Evolutionary conservation across 2,888 invertebrate species (phyloP), one percentile per base, ranked within the genome.

Genomic region (Leptopilina drosophilae): DNA sequence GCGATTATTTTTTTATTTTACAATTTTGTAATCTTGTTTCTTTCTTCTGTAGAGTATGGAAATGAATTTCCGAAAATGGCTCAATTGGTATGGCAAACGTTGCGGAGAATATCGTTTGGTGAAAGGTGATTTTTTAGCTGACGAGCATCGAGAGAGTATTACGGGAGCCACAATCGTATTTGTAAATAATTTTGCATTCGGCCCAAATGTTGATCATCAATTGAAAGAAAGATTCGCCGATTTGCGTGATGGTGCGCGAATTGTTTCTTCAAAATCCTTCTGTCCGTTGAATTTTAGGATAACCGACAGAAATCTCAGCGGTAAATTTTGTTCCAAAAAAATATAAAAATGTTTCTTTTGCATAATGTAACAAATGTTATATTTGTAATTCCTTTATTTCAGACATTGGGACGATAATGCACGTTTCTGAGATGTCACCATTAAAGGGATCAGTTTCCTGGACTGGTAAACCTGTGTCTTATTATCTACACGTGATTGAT

Each of bases 141-240:
- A 97, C 88, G 96, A 97, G 89, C 97, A 98, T 92, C 95, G 97
- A 85, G 98, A 99, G 91, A 97, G 97, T 92, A 98, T 99, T 86
- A 98, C 97, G 87, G 95, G 96, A 86, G 97, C 98, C 12, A 96
- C 98, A 59, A 96, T 99, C 89, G 98, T 99, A 82, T 99, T 99
- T 93, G 99, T 99, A 64, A 99, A 99, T 93, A 99, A 99, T 94
- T 99, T 98, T 93, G 99, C 99, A 64, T 99, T 99, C 92, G 98
- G 98, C 12, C 98, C 99, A 42, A 96, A 96, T 84, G 98, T 99
- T 46, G 99, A 99, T 93, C 98, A 99, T 92, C 96, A 98, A 93
- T 92, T 99, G 85, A 99, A 99, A 92, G 97, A 98, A 91, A 94
- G 98, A 89, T 99, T 99, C 93, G 98, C 98, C 49, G 98, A 99